Conservation (phyloP, 2,113 vertebrate genomes). For the Bos indicus region DNA sequence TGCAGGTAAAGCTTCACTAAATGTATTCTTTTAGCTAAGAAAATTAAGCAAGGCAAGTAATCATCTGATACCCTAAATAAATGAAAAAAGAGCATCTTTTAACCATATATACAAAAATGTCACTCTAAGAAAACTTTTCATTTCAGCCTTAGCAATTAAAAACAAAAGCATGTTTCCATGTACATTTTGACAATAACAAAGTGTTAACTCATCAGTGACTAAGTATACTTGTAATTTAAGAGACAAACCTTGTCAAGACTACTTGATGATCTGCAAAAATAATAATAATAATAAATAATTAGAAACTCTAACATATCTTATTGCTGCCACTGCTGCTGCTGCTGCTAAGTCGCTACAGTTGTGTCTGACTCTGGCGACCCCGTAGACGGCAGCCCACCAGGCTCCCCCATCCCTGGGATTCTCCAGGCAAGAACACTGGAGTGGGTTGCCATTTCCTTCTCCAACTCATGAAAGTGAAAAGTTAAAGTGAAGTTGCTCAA, state of each 20-base stretch:
- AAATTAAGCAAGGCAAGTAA: slow-evolving; percentile 7
- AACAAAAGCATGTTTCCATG: neutral
- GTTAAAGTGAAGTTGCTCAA: too few relatives aligned
- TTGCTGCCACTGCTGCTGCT: too few relatives aligned
- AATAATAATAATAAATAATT: neutral
- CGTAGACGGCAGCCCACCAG: too few relatives aligned
- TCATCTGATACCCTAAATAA: neutral
- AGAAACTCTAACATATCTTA: neutral
- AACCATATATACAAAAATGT: neutral
- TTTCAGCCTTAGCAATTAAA: neutral
- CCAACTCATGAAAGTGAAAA: too few relatives aligned
- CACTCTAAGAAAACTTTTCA: slow-evolving; percentile 7
- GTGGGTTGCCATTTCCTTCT: too few relatives aligned
- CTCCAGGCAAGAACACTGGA: too few relatives aligned
- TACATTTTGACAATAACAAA: neutral
- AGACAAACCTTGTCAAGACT: neutral
- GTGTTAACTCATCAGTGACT: neutral
- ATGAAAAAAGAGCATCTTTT: neutral
- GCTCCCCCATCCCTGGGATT: too few relatives aligned
- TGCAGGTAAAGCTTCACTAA: neutral
- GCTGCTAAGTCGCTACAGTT: too few relatives aligned
- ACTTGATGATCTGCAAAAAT: neutral
- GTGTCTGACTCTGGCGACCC: too few relatives aligned
- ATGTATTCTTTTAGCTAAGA: neutral
- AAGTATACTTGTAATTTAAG: neutral